Evolutionary conservation across 1,140 invertebrate genomes (phyloP), one percentile per base, ranked within the genome.

Genomic region (Sycophaga agraensis): DNA sequence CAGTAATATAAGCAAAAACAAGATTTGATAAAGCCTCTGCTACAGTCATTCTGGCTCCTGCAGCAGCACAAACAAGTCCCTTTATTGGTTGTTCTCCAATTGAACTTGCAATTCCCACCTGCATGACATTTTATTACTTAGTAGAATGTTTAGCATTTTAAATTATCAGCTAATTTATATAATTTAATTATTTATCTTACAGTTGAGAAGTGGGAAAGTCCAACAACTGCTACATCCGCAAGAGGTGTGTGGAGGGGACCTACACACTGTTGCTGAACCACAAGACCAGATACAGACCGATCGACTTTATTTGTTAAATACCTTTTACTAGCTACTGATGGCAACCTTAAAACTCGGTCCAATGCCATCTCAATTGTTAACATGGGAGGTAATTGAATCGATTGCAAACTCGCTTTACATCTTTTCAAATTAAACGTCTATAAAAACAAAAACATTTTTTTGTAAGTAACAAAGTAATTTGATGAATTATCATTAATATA

Each of bases 21-120:
- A 99, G 83, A 79, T 99, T 99, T n/a, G 92, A 94, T 1, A 99
- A 73, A 6, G 96, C 89, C 80, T 99, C 97, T 1, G 90, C 92
- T 0, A 99, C 91, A 3, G 94, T 91, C 89, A 99, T 90, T 66
- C 96, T 83, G 0, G 95, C 96, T 65, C 95, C 96, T 34, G 90
- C 89, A 7, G 82, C 85, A 1, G 93, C 85, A 79, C 89, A 82
- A 0, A 98, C 75, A 0, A 98, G 78, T 0, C 93, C 93, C 82
- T 98, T 98, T 60, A 98, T 89, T 34, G 96, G 96, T 76, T 99
- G 97, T 68, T 97, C 96, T 37, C 97, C 97, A 66, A 99, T 96
- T 0, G 94, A 90, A 0, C 93, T 96, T 1, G 96, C 96, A 3
- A 92, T 89, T 17, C 97, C 97, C 57, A 88, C 84, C 87, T 90